phyloP scores from a whole-genome alignment of 2,113 vertebrate genomes.

The Hiodon tergisus region DNA sequence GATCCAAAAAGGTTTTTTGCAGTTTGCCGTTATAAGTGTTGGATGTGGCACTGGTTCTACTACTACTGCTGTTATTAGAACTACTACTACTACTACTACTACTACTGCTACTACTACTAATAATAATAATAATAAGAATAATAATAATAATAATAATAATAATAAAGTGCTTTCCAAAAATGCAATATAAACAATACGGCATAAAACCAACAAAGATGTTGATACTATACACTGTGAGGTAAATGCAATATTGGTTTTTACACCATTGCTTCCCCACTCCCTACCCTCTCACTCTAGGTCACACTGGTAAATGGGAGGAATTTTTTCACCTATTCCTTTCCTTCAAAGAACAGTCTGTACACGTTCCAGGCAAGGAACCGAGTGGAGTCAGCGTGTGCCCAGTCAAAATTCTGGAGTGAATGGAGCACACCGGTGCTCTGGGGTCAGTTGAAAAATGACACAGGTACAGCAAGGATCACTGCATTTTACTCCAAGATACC shows the following conservation, averaged over 20 bases:
- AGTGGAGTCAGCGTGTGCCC: background rate
- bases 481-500: background rate
- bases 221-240: background rate
- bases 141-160: background rate
- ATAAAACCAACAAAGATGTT: background rate
- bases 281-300: background rate
- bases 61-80: no score
- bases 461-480: slow-evolving; percentile 21
- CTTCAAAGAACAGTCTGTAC: slow-evolving; percentile 37
- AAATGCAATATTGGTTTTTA: background rate
- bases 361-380: slow-evolving; percentile 51
- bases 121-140: background rate
- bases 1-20: no score
- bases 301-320: fast-evolving
- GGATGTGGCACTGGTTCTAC: no score
- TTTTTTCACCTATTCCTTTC: slow-evolving; percentile 42
- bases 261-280: background rate
- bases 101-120: no score
- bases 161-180: background rate
- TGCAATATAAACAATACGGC: background rate
- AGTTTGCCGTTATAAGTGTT: no score
- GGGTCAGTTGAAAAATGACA: slow-evolving; percentile 40
- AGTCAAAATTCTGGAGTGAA: slow-evolving; percentile 53
- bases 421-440: slow-evolving; percentile 55
- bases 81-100: no score